A percentile compares a stretch with the other conserved stretches of the same genome.
These are phyloP conservation scores for Salminus brasiliensis DNA, from an alignment of 2,113 vertebrate species.

Conservation along the genomic window DNA sequence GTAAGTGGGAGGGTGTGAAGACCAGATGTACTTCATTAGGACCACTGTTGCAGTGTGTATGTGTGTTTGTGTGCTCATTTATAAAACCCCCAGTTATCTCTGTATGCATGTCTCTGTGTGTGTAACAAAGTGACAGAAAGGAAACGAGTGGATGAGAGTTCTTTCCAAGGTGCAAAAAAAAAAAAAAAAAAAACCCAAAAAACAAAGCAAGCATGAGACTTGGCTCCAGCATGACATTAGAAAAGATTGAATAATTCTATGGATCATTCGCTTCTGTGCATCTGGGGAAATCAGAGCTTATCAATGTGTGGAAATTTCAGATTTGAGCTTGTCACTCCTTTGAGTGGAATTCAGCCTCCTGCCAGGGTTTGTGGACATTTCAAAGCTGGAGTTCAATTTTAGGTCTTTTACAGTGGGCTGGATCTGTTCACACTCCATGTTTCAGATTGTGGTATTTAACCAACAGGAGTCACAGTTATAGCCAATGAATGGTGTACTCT, in stretches of 20 bases:
- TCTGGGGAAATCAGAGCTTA: slow-evolving; percentile 46
- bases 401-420: background rate
- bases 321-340: slow-evolving; percentile 40
- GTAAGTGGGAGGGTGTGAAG: slow-evolving; percentile 40
- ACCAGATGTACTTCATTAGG: slow-evolving; percentile 80
- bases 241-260: slow-evolving; percentile 42
- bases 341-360: slow-evolving; percentile 29
- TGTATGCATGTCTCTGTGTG: background rate
- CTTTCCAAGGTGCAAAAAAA: slow-evolving; percentile 8
- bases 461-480: too few relatives aligned
- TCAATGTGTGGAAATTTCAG: slow-evolving; percentile 11
- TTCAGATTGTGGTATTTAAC: background rate
- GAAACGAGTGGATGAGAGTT: slow-evolving; percentile 24
- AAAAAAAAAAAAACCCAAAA: too few relatives aligned
- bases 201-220: slow-evolving; percentile 5
- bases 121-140: slow-evolving; percentile 30
- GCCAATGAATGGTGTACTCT: too few relatives aligned
- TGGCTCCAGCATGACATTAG: slow-evolving; percentile 22
- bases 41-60: slow-evolving; percentile 26
- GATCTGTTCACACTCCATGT: background rate
- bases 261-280: slow-evolving; percentile 11
- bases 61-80: slow-evolving; percentile 4
- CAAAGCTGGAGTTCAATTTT: background rate
- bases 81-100: slow-evolving; percentile 22
- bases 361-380: background rate